Evolutionary conservation across 2,888 invertebrate genomes (phyloP).

Genomic region (Plagiodera versicolora): DNA sequence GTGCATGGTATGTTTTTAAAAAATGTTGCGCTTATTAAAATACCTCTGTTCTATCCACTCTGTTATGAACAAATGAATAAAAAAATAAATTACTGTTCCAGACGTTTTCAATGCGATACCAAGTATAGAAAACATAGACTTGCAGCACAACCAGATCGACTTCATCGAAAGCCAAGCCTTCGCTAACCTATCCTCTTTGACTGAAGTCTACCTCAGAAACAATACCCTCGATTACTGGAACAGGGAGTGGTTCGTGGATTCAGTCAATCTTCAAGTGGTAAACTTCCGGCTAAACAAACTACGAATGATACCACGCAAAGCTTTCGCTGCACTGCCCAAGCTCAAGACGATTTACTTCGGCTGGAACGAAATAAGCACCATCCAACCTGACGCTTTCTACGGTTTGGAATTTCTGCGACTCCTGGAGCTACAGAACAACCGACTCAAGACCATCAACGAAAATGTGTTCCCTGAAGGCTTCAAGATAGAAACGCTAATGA

Average conservation of each 20-base stretch:
- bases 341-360: conserved; percentile 34
- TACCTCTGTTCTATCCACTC: no score
- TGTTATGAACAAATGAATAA: no score
- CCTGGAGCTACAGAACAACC: conserved; percentile 37
- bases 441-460: conserved; percentile 30
- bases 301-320: conserved; percentile 30
- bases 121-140: conserved; percentile 26
- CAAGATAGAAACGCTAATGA: conserved; percentile 27
- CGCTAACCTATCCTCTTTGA: conserved; percentile 29
- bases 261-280: conserved; percentile 32
- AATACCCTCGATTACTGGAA: conserved; percentile 37
- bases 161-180: conserved; percentile 35
- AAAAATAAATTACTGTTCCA: no score
- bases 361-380: conserved; percentile 36
- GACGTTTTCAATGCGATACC: background rate
- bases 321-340: conserved; percentile 32
- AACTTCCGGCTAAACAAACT: conserved; percentile 36
- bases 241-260: conserved; percentile 36
- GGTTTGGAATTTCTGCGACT: conserved; percentile 34
- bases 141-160: conserved; percentile 33
- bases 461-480: conserved; percentile 34
- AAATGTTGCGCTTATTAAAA: no score
- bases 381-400: conserved; percentile 35
- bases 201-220: conserved; percentile 23
- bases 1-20: no score